Evolutionary conservation across 2,888 invertebrate species (phyloP), one percentile per base, ranked within the genome.

Genomic region (Catocala nupta): DNA sequence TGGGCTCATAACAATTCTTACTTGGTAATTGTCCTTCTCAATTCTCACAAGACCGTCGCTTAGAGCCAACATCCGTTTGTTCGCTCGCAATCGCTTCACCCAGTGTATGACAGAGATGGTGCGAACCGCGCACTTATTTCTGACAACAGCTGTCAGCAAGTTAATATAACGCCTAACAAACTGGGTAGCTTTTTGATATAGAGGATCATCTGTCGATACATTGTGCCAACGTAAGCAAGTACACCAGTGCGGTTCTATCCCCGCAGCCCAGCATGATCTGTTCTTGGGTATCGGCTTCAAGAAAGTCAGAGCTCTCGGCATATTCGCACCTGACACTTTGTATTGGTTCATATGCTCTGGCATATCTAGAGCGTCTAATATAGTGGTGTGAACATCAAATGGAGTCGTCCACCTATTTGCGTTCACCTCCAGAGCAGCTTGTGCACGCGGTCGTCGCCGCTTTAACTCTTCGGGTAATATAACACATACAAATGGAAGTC

Each of bases 321-420:
- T 82, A 39, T 95, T 89, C 65, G 95, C 92, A 0, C 95, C 96
- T 0, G 71, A 57, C 1, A 90, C 87, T 25, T 81, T 84, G 61
- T 90, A 85, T 2, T 78, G 52, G 55, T 90, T 81, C 63, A 84
- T 87, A 7, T 90, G 84, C 0, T 73, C 48, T 16, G 81, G 83
- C 73, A 95, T 83, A 66, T 96, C 89, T 8, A 97, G 80, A 6
- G 97, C 94, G 79, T 96, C 96, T 71, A 96, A 88, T 4, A 98
- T 11, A 0, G 73, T 73, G 8, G 75, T 95, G 85, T 98, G 96
- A 48, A 99, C 95, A 87, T 99, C 99, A 83, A 98, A 98, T 0
- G 98, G 98, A 0, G 98, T 97, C 0, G 96, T 96, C 34, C 99
- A 90, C 9, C 96, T 95, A 10, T 96, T 89, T 0, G 95, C 90